Conservation (phyloP, 2,888 invertebrate genomes). For the Melinaea marsaeus region DNA sequence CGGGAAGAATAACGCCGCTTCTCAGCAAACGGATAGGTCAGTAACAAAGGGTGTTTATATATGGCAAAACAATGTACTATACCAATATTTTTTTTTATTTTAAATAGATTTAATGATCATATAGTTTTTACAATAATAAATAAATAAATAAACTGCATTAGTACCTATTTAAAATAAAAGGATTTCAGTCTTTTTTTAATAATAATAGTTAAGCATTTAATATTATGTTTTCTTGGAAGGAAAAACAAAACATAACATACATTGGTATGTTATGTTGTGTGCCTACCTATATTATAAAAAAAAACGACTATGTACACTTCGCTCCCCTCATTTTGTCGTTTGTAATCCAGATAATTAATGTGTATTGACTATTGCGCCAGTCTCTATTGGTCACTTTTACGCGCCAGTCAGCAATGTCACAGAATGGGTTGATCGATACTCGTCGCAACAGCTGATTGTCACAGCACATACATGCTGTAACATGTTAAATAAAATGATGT, state of each 20-base stretch:
- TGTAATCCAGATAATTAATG: neutral
- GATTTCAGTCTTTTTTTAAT: too few relatives aligned
- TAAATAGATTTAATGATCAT: neutral
- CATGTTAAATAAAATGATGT: too few relatives aligned
- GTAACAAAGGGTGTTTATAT: conserved; percentile 32
- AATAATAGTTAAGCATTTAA: too few relatives aligned
- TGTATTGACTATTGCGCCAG: neutral
- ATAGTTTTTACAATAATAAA: too few relatives aligned
- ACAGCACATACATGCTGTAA: neutral
- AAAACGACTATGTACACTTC: too few relatives aligned
- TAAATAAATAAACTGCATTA: too few relatives aligned
- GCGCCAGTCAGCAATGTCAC: conserved; percentile 7
- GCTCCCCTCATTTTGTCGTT: neutral
- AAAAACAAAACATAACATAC: too few relatives aligned
- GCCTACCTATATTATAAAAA: too few relatives aligned
- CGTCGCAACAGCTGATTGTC: conserved; percentile 12
- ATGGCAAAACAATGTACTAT: neutral
- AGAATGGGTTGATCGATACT: conserved; percentile 9
- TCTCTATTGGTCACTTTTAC: conserved; percentile 5
- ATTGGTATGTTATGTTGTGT: too few relatives aligned
- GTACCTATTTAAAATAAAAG: too few relatives aligned
- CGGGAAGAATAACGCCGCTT: conserved; percentile 52
- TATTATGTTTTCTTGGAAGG: too few relatives aligned
- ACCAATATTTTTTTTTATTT: neutral
- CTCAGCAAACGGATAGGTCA: conserved; percentile 63